Evolutionary conservation across 2,888 invertebrate genomes (phyloP), one percentile per base, ranked within the genome.

Genomic region (Parochlus steinenii): DNA sequence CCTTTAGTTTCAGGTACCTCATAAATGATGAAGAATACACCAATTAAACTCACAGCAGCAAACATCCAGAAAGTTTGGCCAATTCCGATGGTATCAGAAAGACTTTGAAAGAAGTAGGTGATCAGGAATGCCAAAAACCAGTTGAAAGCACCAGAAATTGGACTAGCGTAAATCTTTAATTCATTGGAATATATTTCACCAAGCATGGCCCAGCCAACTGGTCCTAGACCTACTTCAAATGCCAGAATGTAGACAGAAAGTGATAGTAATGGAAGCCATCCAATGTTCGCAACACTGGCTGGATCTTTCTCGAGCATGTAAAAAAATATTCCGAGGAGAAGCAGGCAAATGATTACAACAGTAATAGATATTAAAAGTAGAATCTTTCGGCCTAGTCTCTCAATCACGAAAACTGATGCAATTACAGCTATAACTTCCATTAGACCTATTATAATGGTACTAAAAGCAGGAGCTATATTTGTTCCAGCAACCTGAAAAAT

Each of bases 171-270:
- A 4, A 73, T 76, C 50, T 82, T 82, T 39, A 85, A 77, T 46
- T 82, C 75, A 2, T 76, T 65, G 31, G 81, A 68, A 53, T 89
- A 79, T 8, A 89, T 62, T 53, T 89, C 89, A 3, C 85, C 71
- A 54, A 77, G 65, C 57, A 58, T 78, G 65, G 86, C 68, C 82
- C 82, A 83, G 0, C 82, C 82, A 23, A 83, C 80, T 0, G 87
- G 87, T 1, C 87, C 89, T 47, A 75, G 77, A 32, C 87, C 87
- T 24, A 86, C 49, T 0, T 83, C 81, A 59, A 85, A 87, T 27
- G 80, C 70, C 14, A 81, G 56, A 14, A 86, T 75, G 55, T 82
- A 89, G 3, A 80, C 41, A 28, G 80, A 78, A 15, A 87, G 55
- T 17, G 77, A 70, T 3, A 71, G 46, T 4, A 89, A 56, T 0